phyloP scores from a whole-genome alignment of 2,797 vertebrate species.

The Sorex maritimensis region DNA sequence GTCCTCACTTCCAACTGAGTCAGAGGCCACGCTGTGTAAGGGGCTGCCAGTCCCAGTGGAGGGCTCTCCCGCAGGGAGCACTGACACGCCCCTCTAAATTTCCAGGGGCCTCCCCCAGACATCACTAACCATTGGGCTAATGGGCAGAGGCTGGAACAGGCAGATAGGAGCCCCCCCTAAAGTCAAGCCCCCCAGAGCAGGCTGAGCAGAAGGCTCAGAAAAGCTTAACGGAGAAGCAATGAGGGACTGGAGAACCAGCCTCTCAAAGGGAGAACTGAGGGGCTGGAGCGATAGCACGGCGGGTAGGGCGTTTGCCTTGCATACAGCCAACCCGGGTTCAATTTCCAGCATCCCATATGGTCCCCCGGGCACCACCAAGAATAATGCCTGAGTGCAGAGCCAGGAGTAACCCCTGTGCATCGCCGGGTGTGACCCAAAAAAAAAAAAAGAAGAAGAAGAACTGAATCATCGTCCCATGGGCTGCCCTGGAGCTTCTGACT shows the following conservation, averaged over 20 bases:
- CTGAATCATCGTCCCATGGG: neutral
- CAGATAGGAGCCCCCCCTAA: neutral
- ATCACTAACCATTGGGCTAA: neutral
- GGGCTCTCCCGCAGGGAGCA: no score
- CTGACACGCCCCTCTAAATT: no score
- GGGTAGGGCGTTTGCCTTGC: no score
- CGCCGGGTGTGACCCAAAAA: no score
- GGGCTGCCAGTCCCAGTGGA: neutral
- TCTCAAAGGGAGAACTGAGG: neutral
- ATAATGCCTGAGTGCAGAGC: no score
- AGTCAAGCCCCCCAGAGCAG: neutral
- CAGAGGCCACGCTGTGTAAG: no score
- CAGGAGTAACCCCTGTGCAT: no score
- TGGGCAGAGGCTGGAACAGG: neutral
- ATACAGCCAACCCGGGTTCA: no score
- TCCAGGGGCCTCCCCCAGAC: conserved; percentile 9
- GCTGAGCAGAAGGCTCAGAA: conserved; percentile 16
- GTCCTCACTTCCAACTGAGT: neutral
- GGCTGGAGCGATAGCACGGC: no score
- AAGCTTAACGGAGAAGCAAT: neutral
- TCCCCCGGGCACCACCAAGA: no score
- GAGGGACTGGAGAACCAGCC: neutral
- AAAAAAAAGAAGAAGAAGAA: neutral
- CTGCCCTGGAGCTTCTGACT: conserved; percentile 32
- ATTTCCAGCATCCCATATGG: no score